phyloP scores from a whole-genome alignment of 2,113 vertebrate species.

The Lophura nycthemera region DNA sequence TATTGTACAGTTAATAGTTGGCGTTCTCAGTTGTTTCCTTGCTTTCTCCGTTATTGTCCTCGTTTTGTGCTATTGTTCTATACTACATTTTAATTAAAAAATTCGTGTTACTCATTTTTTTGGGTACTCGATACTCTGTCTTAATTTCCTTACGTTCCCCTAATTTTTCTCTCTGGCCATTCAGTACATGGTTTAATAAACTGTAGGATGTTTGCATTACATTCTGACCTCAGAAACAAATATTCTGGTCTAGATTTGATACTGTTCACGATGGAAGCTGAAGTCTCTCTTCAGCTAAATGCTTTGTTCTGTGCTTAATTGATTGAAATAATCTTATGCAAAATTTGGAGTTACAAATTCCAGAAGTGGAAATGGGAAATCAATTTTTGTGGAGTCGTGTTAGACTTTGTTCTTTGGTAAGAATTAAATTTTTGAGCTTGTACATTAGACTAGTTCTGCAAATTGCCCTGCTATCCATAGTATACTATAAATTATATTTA shows the following conservation, averaged over 20 bases:
- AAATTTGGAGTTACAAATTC: neutral
- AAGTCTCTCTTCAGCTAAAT: neutral
- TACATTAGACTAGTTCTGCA: neutral
- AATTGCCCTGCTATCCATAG: neutral
- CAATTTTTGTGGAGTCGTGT: neutral
- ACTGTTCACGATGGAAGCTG: neutral
- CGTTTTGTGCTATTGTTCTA: neutral
- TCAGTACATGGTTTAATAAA: neutral
- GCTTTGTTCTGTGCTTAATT: neutral
- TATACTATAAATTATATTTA: neutral
- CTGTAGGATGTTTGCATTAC: neutral
- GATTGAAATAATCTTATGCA: neutral
- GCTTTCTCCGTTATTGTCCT: neutral
- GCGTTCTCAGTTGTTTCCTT: conserved; percentile 16
- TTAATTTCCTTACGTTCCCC: neutral
- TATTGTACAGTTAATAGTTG: conserved; percentile 38
- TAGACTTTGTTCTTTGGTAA: neutral
- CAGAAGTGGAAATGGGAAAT: neutral
- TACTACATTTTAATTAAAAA: neutral
- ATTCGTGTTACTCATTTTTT: neutral
- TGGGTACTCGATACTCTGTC: neutral
- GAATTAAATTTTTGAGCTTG: neutral
- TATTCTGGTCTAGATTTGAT: neutral
- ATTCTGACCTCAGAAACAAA: neutral
- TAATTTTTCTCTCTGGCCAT: neutral